These are phyloP conservation scores for Xylota sylvarum DNA, from an alignment of 2,888 invertebrate species.

Conservation along the genomic window DNA sequence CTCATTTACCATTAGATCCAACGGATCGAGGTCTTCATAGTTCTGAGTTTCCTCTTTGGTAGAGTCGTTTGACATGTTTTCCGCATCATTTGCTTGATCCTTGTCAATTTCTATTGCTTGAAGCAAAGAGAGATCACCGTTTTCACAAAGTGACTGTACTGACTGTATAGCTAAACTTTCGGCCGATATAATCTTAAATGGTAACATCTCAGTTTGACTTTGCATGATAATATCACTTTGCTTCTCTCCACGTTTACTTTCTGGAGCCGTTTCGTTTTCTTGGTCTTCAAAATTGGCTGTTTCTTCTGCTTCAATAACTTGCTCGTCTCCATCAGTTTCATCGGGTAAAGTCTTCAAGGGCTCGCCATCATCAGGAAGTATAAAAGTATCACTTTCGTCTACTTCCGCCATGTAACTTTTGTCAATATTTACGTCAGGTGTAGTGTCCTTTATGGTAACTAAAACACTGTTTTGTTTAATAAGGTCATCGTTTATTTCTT, in stretches of 20 bases:
- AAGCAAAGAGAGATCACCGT: background rate
- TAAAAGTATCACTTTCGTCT: constrained; percentile 1
- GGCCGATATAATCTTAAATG: constrained; percentile 65
- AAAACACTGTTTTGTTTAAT: background rate
- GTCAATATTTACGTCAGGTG: background rate
- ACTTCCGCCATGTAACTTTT: background rate
- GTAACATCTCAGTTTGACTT: constrained; percentile 35
- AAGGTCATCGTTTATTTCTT: background rate
- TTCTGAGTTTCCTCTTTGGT: constrained; percentile 42
- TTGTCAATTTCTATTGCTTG: background rate
- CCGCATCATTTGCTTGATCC: constrained; percentile 23
- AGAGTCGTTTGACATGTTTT: constrained; percentile 15
- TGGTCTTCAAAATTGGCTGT: background rate
- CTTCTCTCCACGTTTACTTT: background rate
- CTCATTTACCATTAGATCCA: constrained; percentile 20
- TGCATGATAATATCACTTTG: constrained; percentile 31
- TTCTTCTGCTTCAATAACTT: constrained; percentile 44
- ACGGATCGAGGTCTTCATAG: constrained; percentile 45
- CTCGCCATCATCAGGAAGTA: constrained; percentile 23
- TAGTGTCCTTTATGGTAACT: background rate
- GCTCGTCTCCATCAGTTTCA: background rate
- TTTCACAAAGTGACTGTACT: constrained; percentile 20
- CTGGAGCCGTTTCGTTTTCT: background rate
- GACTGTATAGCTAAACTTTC: constrained; percentile 56
- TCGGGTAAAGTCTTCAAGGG: background rate